Base-by-base conservation (phyloP, 2,797 vertebrate species). In the Sarcophilus harrisii region DNA sequence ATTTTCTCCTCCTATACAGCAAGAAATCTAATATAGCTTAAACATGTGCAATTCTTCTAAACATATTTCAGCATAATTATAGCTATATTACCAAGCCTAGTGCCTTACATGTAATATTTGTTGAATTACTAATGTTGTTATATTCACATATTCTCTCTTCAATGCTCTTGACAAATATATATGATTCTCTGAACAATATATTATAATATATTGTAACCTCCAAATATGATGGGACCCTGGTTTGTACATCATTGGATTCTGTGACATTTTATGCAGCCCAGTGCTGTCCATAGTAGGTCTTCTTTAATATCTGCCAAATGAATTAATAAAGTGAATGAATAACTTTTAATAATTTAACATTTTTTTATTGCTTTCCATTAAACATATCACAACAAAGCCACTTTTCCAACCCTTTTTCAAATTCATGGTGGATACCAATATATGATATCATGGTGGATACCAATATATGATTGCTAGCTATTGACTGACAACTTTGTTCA, bases 251-350 rank as follows among this genome's bases (percentile, higher is more conserved):
- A 32, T 2, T 58, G 52, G 57, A 58, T 95, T 58, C 45, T 57
- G 73, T 27, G 73, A 45, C 45, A 92, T 38, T 59, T 73, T 24
- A 24, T 57, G 62, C 32, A 66, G 13, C 91, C 90, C 62, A 92
- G 73, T 93, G 27, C 54, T 11, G 4, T 24, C 30, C 10, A 27
- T 18, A 91, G 4, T 24, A 92, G 60, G 52, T 87, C 14, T 93
- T 27, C 52, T 24, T 58, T 38, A 38, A 32, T 91, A 90, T 92
- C 94, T 94, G 16, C 32, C 92, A 30, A 94, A 57, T 96, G 27
- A 93, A 92, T n/a, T 58, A 45, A 58, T 92, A 11, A 24, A 9
- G 81, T 30, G 91, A 58, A 62, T 91, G 10, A 18, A 5, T 93
- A 0, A 58, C 90, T 92, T 54, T 93, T 57, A 59, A 29, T 94